These are phyloP conservation scores for Clarias fuscus DNA, from an alignment of 2,797 vertebrate species.

Conservation along the genomic window DNA sequence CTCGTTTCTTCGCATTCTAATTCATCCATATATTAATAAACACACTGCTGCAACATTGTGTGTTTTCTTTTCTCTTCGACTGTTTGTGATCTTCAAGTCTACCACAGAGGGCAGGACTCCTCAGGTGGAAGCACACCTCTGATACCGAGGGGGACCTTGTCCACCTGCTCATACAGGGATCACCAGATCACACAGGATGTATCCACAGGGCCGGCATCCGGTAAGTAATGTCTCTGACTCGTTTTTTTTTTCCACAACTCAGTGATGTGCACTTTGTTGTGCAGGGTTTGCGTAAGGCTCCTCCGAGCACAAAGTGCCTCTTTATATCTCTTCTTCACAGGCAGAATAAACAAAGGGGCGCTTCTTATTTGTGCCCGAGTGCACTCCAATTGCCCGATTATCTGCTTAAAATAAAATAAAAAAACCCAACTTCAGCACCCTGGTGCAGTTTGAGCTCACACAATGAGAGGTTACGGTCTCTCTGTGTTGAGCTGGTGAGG, in stretches of 20 bases:
- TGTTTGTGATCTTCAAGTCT: conserved; percentile 14
- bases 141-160: conserved; percentile 66
- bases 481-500: conserved; percentile 2
- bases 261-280: conserved; percentile 63
- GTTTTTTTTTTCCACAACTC: background rate
- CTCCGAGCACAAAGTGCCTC: conserved; percentile 13
- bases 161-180: conserved; percentile 66
- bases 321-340: conserved; percentile 10
- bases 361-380: conserved; percentile 27
- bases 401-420: background rate
- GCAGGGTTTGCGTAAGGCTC: conserved; percentile 50
- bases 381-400: conserved; percentile 24
- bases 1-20: background rate
- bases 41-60: background rate
- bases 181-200: conserved; percentile 75
- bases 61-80: background rate
- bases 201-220: conserved; percentile 95
- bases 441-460: background rate
- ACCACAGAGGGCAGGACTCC: background rate
- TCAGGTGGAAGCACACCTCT: conserved; percentile 7
- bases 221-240: conserved; percentile 73
- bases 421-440: background rate
- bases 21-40: background rate
- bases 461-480: conserved; percentile 4
- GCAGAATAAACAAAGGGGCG: conserved; percentile 28